Evolutionary conservation across 2,888 invertebrate species (phyloP).

Genomic region (Lysandra coridon): DNA sequence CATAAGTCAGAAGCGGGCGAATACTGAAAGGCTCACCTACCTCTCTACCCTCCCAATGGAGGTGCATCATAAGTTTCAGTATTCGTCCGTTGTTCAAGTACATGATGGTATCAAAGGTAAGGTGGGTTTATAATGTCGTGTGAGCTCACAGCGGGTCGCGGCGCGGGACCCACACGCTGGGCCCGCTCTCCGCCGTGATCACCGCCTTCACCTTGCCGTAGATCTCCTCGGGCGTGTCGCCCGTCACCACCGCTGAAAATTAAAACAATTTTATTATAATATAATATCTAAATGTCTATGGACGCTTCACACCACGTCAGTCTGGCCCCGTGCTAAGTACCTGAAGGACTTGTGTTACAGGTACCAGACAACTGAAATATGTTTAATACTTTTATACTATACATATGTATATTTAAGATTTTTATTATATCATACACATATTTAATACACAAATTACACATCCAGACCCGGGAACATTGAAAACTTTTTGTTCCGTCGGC

Average conservation of each 20-base stretch:
- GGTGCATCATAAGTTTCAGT: background rate
- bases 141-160: slow-evolving; percentile 95
- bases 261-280: background rate
- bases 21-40: background rate
- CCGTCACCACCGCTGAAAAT: slow-evolving; percentile 92
- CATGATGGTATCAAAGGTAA: background rate
- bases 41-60: too few species aligned
- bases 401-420: too few species aligned
- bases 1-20: background rate
- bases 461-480: too few species aligned
- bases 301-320: too few species aligned
- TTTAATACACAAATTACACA: too few species aligned
- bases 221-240: slow-evolving; percentile 98
- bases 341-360: too few species aligned
- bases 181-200: slow-evolving; percentile 96
- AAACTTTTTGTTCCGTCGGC: too few species aligned
- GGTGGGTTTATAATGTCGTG: slow-evolving; percentile 35
- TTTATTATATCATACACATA: too few species aligned
- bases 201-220: slow-evolving; percentile 97
- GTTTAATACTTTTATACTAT: too few species aligned
- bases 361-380: too few species aligned
- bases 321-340: too few species aligned
- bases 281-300: too few species aligned
- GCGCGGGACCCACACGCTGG: slow-evolving; percentile 97
- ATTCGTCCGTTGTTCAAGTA: background rate